Evolutionary conservation across 1,140 invertebrate species (phyloP).

Genomic region (Hypothenemus hampei): DNA sequence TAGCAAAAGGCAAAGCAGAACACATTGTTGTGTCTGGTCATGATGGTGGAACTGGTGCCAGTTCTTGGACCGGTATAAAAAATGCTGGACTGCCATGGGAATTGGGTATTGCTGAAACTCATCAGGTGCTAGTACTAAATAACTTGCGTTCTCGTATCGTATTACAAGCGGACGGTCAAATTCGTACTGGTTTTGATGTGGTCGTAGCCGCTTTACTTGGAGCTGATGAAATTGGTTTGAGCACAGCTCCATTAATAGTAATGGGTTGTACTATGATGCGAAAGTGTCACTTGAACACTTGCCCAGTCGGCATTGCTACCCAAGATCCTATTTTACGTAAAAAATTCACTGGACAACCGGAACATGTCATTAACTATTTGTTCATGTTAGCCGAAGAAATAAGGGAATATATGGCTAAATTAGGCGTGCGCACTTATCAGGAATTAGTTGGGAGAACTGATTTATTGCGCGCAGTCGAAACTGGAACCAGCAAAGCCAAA

Average conservation of each 20-base stretch:
- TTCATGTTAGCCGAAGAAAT: constrained; percentile 98
- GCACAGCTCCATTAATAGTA: constrained; percentile 94
- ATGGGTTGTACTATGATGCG: constrained; percentile 99
- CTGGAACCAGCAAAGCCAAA: constrained; percentile 68
- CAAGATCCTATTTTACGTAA: constrained; percentile 92
- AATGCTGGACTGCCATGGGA: constrained; percentile 97
- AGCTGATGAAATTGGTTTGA: constrained; percentile 98
- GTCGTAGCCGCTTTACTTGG: constrained; percentile 92
- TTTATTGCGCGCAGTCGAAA: constrained; percentile 65
- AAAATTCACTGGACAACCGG: constrained; percentile 96
- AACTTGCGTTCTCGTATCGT: constrained; percentile 92
- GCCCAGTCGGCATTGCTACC: constrained; percentile 97
- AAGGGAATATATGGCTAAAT: constrained; percentile 78
- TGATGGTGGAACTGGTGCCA: constrained; percentile 97
- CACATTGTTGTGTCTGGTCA: constrained; percentile 98
- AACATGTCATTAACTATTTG: constrained; percentile 96
- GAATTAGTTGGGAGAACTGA: constrained; percentile 94
- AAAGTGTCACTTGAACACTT: constrained; percentile 99
- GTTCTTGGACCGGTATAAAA: constrained; percentile 96
- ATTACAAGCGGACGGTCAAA: constrained; percentile 92
- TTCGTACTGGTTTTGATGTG: constrained; percentile 94
- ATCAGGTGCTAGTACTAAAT: constrained; percentile 94
- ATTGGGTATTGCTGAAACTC: constrained; percentile 93
- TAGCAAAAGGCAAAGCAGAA: constrained; percentile 98
- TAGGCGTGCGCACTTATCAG: constrained; percentile 72